Base-by-base conservation (phyloP, 2,888 invertebrate species). In the Troglohyphantes excavatus region DNA sequence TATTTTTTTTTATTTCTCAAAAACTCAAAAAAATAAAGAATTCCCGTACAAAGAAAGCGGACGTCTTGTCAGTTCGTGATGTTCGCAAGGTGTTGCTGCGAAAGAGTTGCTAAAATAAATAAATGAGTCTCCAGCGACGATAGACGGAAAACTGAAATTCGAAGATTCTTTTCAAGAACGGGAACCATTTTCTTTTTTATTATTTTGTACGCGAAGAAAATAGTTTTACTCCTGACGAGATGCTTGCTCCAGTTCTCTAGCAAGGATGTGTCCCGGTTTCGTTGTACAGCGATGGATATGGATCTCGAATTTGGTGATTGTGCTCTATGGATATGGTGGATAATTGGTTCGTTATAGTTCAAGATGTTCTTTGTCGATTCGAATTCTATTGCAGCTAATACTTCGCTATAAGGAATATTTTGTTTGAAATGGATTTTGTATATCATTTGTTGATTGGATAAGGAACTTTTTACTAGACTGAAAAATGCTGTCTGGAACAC, bases 41-140 rank as follows among this genome's bases (percentile, higher is more conserved):
- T 11, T 17, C 13, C 9, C 13, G 0, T n/a, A n/a, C 19, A 33
- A 33, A 33, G 68, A 27, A 33, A 29, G 19, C 13, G 9, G n/a
- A 43, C 43, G 43, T 72, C 46, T 26, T 17, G 53, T 81, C 68
- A 29, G 67, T 21, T 29, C 39, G 63, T 67, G 87, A 88, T 88
- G 81, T 53, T 88, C 81, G 39, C 87, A 88, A 81, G 87, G 87
- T 81, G 87, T 88, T 81, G 87, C 65, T 33, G 39, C 19, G 29
- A 67, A 59, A 39, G 81, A 87, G 81, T 72, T 81, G 75, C 73
- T 81, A 81, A 88, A 88, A 81, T 88, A 88, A 88, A 88, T 43
- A 88, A 73, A 65, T 46, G 75, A 65, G 46, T 21, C 67, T 19
- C 39, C 2, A 17, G 29, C 59, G 87, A 3, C 73, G 87, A 88